Conservation (phyloP, 2,888 invertebrate species). For the Melanargia galathea region DNA sequence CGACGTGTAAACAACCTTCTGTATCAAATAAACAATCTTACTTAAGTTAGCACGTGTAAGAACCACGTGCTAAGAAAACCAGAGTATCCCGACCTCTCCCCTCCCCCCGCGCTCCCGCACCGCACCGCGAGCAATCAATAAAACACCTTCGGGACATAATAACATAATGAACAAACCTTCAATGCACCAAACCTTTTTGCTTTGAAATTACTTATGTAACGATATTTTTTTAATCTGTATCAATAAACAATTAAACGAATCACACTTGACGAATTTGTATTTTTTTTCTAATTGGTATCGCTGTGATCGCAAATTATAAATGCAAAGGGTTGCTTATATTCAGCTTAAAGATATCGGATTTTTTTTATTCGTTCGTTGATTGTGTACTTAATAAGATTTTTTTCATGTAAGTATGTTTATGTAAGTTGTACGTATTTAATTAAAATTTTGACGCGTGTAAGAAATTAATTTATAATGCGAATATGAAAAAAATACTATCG, state of each 20-base stretch:
- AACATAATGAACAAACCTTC: slow-evolving; percentile 45
- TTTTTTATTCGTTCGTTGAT: not conserved
- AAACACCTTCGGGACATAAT: slow-evolving; percentile 53
- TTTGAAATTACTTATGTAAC: not conserved
- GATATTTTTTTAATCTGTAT: slow-evolving; percentile 10
- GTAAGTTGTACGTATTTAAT: not conserved
- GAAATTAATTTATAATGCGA: not conserved
- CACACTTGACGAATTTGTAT: not conserved
- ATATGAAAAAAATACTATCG: not conserved
- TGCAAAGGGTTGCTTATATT: not conserved
- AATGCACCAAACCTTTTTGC: slow-evolving; percentile 47
- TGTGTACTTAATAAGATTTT: too few species aligned
- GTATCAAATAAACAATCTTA: slow-evolving; percentile 36
- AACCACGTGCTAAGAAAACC: slow-evolving; percentile 41
- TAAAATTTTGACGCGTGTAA: not conserved
- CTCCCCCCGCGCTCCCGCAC: slow-evolving; percentile 41
- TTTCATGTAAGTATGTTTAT: too few species aligned
- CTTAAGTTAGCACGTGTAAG: slow-evolving; percentile 36
- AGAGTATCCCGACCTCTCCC: slow-evolving; percentile 63
- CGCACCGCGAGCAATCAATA: slow-evolving; percentile 63
- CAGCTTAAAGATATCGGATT: not conserved
- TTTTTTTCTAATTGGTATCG: not conserved
- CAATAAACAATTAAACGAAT: not conserved
- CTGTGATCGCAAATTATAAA: not conserved
- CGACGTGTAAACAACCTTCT: slow-evolving; percentile 15